Conservation (phyloP, 2,888 invertebrate genomes). For the Oligia latruncula region DNA sequence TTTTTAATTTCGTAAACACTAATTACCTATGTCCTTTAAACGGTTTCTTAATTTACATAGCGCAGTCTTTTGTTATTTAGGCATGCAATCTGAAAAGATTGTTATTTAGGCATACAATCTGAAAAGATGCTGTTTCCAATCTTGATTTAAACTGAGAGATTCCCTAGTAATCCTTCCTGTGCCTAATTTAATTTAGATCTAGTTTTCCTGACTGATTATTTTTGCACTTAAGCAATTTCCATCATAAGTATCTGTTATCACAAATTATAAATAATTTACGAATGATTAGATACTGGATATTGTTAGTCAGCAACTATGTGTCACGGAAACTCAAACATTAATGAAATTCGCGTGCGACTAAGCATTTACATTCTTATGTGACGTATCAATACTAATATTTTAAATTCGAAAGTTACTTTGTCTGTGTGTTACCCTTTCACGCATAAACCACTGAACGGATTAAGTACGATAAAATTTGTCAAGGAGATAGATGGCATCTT, state of each 20-base stretch:
- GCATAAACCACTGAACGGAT: background rate
- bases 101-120: background rate
- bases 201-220: background rate
- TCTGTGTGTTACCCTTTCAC: background rate
- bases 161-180: background rate
- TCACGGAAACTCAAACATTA: conserved; percentile 4
- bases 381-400: background rate
- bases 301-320: conserved; percentile 17
- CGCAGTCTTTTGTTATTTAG: background rate
- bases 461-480: background rate
- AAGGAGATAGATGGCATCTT: background rate
- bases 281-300: conserved; percentile 25
- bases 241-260: conserved; percentile 18
- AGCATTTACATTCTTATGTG: background rate
- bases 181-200: background rate
- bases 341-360: background rate
- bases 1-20: conserved; percentile 33
- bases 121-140: background rate
- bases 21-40: conserved; percentile 22
- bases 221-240: conserved; percentile 12
- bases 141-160: background rate
- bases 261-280: conserved; percentile 12
- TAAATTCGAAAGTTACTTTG: background rate
- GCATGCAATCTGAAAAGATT: background rate
- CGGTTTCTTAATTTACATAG: background rate